These are phyloP conservation scores for Madoqua kirkii DNA, from an alignment of 2,113 vertebrate genomes.

Conservation along the genomic window DNA sequence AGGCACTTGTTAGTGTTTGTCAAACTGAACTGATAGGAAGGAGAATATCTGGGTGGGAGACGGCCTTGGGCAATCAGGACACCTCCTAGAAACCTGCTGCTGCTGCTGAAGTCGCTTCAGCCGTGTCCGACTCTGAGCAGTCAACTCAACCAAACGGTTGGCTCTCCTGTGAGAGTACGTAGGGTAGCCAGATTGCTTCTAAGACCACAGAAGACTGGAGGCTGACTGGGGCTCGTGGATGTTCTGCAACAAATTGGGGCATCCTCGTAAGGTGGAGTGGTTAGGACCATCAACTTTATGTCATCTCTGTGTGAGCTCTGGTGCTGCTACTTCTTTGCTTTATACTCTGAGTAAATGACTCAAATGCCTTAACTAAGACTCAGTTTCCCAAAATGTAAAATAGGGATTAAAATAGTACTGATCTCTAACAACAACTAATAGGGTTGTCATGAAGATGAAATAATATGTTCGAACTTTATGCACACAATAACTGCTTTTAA, in stretches of 20 bases:
- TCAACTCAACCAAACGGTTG: not conserved
- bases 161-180: not conserved
- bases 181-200: not conserved
- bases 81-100: not conserved
- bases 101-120: too few relatives aligned
- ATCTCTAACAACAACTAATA: not conserved
- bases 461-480: not conserved
- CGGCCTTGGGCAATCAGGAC: not conserved
- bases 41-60: not conserved
- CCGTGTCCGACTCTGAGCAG: not conserved
- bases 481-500: not conserved
- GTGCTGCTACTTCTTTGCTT: not conserved
- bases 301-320: not conserved
- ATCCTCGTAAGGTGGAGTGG: not conserved
- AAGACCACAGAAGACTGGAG: not conserved
- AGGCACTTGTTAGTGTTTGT: constrained; percentile 23
- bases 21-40: not conserved
- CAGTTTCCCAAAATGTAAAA: not conserved
- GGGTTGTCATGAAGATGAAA: not conserved
- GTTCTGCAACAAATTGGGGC: not conserved
- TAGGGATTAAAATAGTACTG: not conserved
- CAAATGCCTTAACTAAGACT: constrained; percentile 12
- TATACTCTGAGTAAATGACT: constrained; percentile 14
- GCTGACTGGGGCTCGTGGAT: not conserved
- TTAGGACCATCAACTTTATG: not conserved